Base-by-base conservation (phyloP, 1,140 invertebrate species). In the Papilio aristodemus region DNA sequence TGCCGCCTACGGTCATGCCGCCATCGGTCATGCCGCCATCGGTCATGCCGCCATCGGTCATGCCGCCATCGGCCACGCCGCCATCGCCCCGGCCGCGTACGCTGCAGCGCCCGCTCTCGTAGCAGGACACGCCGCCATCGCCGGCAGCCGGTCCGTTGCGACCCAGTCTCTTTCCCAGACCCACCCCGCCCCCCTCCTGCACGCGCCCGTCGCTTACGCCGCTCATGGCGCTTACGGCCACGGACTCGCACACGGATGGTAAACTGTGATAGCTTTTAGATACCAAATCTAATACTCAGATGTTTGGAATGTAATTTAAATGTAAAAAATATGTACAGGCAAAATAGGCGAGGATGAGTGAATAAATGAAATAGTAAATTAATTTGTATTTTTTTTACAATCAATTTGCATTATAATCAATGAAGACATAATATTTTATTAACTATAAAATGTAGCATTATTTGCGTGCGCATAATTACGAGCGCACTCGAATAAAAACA, bases 351-450 rank as follows among this genome's bases (percentile, higher is more conserved):
- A 91, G 89, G 87, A 91, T 89, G 87, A 87, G 89, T 89, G 84
- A 91, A 89, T 89, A 91, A 89, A 91, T 85, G 86, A 83, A 84
- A 86, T 83, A 82, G 81, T 88, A 85, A 87, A 74, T 81, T 80
- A 79, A 80, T 72, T 74, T 38, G 57, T 68, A 17, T 37, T 50
- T 67, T 67, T 68, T 75, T 71, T 80, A n/a, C 32, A 63, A 71
- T 77, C 46, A 50, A 39, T 46, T 25, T 13, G 11, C 60, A 41
- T 4, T 38, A 22, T 7, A 22, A 39, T 43, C 9, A 46, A 66
- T 66, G 39, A 66, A 46, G 39, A 36, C 63, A 32, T 50, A n/a
- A 64, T 7, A 38, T n/a, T 41, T 63, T 63, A 63, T n/a, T 41
- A 22, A 25, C 11, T 14, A 9, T 13, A 39, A 19, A 41, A 62